phyloP scores from a whole-genome alignment of 1,140 invertebrate genomes.

The Ooceraea biroi region DNA sequence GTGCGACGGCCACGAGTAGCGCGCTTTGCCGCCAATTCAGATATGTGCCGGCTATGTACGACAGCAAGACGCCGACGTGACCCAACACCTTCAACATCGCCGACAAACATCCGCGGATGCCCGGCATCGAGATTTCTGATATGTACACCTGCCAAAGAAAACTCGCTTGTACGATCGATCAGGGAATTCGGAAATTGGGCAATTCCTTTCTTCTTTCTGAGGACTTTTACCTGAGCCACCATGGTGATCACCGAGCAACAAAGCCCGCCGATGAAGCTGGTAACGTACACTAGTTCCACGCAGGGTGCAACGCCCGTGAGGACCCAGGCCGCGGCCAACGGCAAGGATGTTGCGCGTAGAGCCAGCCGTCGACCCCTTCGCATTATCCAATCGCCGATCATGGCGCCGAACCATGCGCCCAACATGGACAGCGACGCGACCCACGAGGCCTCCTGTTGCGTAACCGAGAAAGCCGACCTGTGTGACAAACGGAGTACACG shows the following conservation, averaged over 20 bases:
- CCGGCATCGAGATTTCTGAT: slow-evolving; percentile 95
- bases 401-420: slow-evolving; percentile 92
- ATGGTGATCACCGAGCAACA: slow-evolving; percentile 93
- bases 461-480: slow-evolving; percentile 88
- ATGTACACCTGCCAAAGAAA: slow-evolving; percentile 91
- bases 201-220: not conserved
- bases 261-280: slow-evolving; percentile 92
- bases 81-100: slow-evolving; percentile 94
- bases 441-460: slow-evolving; percentile 93
- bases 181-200: not conserved
- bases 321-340: slow-evolving; percentile 92
- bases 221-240: slow-evolving; percentile 89
- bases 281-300: slow-evolving; percentile 92
- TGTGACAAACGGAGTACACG: slow-evolving; percentile 51
- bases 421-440: slow-evolving; percentile 92
- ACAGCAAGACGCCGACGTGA: slow-evolving; percentile 94
- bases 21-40: slow-evolving; percentile 94
- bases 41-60: slow-evolving; percentile 93
- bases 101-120: slow-evolving; percentile 93
- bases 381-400: slow-evolving; percentile 92
- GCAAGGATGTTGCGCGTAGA: slow-evolving; percentile 90
- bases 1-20: slow-evolving; percentile 91
- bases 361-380: slow-evolving; percentile 90
- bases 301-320: slow-evolving; percentile 91
- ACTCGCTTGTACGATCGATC: not conserved